Evolutionary conservation across 2,888 invertebrate genomes (phyloP).

Genomic region (Platerodrilus igneus): DNA sequence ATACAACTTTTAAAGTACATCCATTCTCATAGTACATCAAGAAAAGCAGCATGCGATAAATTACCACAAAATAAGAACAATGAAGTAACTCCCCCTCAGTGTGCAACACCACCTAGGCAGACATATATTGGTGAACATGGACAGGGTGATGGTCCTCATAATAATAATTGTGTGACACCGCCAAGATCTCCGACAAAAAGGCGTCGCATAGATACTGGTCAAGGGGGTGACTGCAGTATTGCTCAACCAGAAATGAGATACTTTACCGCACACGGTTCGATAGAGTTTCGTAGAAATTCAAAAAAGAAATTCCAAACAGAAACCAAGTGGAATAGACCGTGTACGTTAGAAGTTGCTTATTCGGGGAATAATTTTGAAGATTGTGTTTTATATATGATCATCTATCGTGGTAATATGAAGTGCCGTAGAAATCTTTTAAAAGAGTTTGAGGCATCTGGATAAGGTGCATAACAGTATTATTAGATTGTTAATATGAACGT

Average conservation of each 20-base stretch:
- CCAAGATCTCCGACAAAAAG: constrained; percentile 39
- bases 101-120: constrained; percentile 2
- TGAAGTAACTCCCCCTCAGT: constrained; percentile 28
- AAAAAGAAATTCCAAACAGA: constrained; percentile 44
- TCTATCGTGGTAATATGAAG: constrained; percentile 58
- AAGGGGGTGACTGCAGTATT: constrained; percentile 13
- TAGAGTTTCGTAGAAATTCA: constrained; percentile 42
- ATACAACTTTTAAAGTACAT: too few species aligned
- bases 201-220: constrained; percentile 30
- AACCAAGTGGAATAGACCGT: constrained; percentile 58
- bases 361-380: constrained; percentile 52
- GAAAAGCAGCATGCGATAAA: too few species aligned
- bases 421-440: constrained; percentile 56
- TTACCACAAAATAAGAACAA: constrained; percentile 4
- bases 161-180: constrained; percentile 29
- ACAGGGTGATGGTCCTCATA: constrained; percentile 37
- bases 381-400: constrained; percentile 57
- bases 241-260: constrained; percentile 30
- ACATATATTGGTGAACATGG: constrained; percentile 28
- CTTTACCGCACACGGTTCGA: constrained; percentile 34
- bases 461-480: constrained; percentile 9
- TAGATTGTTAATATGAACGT: constrained; percentile 2
- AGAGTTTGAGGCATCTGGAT: constrained; percentile 35
- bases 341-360: constrained; percentile 61
- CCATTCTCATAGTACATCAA: too few species aligned